Conservation (phyloP, 2,113 vertebrate species). For the Periophthalmodon schlosseri region DNA sequence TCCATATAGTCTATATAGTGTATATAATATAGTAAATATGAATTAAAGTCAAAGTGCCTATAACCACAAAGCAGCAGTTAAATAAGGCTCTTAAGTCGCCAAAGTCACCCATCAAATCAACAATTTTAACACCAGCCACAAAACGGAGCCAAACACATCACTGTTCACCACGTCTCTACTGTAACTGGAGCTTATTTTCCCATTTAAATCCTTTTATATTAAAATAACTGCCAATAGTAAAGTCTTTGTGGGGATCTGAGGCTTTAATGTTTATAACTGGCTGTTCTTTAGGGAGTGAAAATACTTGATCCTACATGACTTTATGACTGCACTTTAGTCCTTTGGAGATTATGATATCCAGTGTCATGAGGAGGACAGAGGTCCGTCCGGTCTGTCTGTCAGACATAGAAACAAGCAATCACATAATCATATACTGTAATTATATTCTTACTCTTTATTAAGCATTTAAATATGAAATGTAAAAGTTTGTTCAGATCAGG, state of each 20-base stretch:
- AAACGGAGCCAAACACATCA: background rate
- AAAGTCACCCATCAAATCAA: background rate
- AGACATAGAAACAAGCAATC: background rate
- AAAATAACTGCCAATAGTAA: background rate
- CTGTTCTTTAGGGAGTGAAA: slow-evolving; percentile 15
- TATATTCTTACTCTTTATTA: too few relatives aligned
- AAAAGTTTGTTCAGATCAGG: too few relatives aligned
- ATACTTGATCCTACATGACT: slow-evolving; percentile 7
- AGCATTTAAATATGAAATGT: too few relatives aligned
- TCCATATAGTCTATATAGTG: too few relatives aligned
- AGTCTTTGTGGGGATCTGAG: slow-evolving; percentile 10
- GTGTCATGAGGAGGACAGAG: background rate
- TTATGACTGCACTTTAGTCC: slow-evolving; percentile 25
- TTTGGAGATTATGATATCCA: slow-evolving; percentile 26
- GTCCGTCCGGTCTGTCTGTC: background rate
- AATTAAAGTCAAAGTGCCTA: too few relatives aligned
- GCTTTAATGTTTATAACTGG: slow-evolving; percentile 24
- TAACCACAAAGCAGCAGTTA: too few relatives aligned
- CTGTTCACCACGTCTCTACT: background rate
- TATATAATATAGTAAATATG: too few relatives aligned
- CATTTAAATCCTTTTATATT: slow-evolving; percentile 2
- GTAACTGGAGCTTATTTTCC: background rate
- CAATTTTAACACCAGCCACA: background rate
- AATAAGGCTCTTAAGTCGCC: too few relatives aligned
- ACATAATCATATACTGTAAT: background rate